These are phyloP conservation scores for Macroglossus sobrinus DNA, from an alignment of 2,113 vertebrate species.

Conservation along the genomic window DNA sequence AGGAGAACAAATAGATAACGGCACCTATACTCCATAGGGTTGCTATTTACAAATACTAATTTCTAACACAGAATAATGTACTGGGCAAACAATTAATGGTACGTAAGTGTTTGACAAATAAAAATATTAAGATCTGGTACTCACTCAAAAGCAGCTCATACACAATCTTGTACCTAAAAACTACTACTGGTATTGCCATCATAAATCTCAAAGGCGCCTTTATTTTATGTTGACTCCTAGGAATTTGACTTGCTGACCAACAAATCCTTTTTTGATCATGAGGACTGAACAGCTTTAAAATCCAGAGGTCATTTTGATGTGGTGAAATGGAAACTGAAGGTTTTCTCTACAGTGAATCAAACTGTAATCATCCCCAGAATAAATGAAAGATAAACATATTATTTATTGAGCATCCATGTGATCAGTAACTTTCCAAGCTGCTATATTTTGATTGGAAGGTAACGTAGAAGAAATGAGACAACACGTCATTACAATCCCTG, in stretches of 20 bases:
- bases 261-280: background rate
- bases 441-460: background rate
- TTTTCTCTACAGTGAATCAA: background rate
- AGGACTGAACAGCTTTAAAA: background rate
- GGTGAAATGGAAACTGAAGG: background rate
- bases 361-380: background rate
- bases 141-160: background rate
- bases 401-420: background rate
- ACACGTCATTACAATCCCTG: background rate
- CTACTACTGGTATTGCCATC: background rate
- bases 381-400: background rate
- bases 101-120: background rate
- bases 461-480: background rate
- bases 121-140: background rate
- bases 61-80: no score
- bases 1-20: background rate
- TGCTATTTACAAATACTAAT: no score
- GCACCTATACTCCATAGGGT: background rate
- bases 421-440: background rate
- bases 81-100: background rate
- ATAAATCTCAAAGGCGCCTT: background rate
- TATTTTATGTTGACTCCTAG: background rate
- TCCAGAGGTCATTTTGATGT: background rate
- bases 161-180: background rate
- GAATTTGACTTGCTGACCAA: background rate